Percentiles rank a stretch among this genome's conserved stretches.
Evolutionary conservation across 2,113 vertebrate genomes (phyloP).

Genomic region (Menura novaehollandiae): DNA sequence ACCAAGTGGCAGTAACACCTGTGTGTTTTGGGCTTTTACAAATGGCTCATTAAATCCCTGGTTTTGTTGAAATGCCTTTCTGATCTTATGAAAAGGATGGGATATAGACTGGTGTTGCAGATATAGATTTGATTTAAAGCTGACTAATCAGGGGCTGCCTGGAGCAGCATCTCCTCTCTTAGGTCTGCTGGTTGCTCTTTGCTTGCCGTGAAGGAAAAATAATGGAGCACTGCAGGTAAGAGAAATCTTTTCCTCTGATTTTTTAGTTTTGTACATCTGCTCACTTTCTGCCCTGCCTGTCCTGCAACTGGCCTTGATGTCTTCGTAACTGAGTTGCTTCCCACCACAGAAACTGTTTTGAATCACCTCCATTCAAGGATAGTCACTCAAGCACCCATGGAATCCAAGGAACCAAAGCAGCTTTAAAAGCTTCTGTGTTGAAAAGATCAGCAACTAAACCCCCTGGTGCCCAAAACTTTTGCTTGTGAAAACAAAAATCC

Average conservation of each 20-base stretch:
- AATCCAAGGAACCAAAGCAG: neutral
- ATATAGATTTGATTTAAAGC: neutral
- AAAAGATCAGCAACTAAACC: neutral
- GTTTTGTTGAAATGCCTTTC: neutral
- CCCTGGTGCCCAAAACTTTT: neutral
- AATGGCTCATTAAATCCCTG: neutral
- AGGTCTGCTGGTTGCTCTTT: neutral
- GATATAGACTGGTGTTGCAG: neutral
- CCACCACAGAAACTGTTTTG: neutral
- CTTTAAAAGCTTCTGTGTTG: neutral
- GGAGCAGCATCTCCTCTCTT: neutral
- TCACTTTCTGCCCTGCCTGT: neutral
- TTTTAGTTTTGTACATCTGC: neutral
- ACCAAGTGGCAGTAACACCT: neutral
- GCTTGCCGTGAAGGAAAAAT: neutral
- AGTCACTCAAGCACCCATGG: neutral
- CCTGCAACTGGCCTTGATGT: neutral
- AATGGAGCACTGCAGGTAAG: neutral
- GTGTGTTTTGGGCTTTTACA: neutral
- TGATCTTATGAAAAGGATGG: neutral
- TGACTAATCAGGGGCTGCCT: neutral
- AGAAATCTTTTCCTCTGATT: neutral
- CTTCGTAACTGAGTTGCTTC: neutral
- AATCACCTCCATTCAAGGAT: neutral
- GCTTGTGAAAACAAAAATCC: neutral